Conservation (phyloP, 1,140 invertebrate genomes). For the Drosophila obscura region DNA sequence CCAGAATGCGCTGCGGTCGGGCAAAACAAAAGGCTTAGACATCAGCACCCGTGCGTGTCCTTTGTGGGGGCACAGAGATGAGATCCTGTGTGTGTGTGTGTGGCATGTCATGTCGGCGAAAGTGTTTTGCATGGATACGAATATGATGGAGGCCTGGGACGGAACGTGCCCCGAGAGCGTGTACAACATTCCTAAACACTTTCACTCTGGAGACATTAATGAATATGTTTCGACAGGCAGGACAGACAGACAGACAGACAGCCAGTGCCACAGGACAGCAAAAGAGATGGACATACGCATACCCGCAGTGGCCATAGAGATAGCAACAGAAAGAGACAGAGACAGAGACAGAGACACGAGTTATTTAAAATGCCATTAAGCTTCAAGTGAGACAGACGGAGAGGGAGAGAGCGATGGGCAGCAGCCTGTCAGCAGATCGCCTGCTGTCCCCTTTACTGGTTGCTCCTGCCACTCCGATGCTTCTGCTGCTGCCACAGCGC, state of each 20-base stretch:
- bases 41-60: constrained; percentile 18
- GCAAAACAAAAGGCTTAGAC: constrained; percentile 42
- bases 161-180: constrained; percentile 53
- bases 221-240: constrained; percentile 54
- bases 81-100: constrained; percentile 8
- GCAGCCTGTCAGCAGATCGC: constrained; percentile 43
- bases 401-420: constrained; percentile 50
- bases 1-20: constrained; percentile 28
- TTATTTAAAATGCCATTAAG: constrained; percentile 79
- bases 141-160: not conserved
- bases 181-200: constrained; percentile 76
- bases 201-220: constrained; percentile 75
- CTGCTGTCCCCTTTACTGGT: constrained; percentile 20
- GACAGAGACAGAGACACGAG: constrained; percentile 29
- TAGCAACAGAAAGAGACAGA: not conserved
- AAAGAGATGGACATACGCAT: constrained; percentile 1
- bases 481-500: not conserved
- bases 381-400: constrained; percentile 5
- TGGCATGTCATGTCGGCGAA: not conserved
- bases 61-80: constrained; percentile 24
- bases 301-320: not conserved
- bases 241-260: not conserved
- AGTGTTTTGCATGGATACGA: not conserved
- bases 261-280: not conserved
- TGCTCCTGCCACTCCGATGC: not conserved